phyloP scores from a whole-genome alignment of 2,797 vertebrate species.

The Sparidentex hasta region DNA sequence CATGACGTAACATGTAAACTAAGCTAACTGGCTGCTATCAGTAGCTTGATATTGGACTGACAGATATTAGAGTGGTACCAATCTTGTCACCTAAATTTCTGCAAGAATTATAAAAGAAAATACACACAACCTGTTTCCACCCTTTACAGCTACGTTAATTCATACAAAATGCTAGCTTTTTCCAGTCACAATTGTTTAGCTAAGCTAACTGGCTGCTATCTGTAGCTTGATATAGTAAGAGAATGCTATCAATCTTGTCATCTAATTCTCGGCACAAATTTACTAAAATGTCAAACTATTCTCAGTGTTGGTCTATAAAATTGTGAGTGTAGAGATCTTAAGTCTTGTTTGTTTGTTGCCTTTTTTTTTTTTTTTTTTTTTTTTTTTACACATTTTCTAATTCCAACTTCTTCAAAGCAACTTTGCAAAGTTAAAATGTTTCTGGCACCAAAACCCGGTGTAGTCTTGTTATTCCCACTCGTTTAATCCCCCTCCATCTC shows the following conservation, averaged over 20 bases:
- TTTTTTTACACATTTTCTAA: slow-evolving; percentile 16
- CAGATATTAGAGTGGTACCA: not conserved
- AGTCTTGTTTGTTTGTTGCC: not conserved
- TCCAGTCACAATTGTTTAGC: not conserved
- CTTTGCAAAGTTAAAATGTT: not conserved
- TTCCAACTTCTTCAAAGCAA: not conserved
- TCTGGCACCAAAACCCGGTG: not conserved
- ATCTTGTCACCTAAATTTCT: not conserved
- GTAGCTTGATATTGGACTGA: not conserved
- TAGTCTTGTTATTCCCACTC: slow-evolving; percentile 51
- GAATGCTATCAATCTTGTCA: not conserved
- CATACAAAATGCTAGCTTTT: not conserved
- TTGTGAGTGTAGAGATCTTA: not conserved
- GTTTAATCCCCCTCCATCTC: slow-evolving; percentile 25
- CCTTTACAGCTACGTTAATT: no score
- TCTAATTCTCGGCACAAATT: not conserved
- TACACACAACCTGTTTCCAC: no score
- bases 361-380: no score
- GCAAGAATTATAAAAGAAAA: not conserved
- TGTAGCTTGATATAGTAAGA: not conserved
- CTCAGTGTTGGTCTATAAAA: not conserved
- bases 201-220: not conserved
- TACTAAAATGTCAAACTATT: not conserved
- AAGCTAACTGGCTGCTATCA: not conserved
- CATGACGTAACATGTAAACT: not conserved